Conservation (phyloP, 2,113 vertebrate species). For the Onychostoma macrolepis region DNA sequence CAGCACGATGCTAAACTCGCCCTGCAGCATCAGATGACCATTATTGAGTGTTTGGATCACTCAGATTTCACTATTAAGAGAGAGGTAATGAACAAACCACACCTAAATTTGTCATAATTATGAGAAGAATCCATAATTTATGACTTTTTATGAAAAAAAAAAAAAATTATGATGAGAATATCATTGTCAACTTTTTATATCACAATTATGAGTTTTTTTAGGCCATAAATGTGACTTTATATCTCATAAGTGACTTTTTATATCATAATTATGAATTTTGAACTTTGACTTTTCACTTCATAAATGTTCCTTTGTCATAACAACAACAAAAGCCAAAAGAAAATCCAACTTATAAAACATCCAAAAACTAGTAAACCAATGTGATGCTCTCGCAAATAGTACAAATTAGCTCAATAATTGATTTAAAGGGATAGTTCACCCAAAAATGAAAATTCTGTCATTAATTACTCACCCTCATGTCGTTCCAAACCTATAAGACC, state of each 20-base stretch:
- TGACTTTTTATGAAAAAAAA: neutral
- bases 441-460: too few species aligned
- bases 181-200: too few species aligned
- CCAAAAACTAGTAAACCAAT: neutral
- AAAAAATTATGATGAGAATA: neutral
- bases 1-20: slow-evolving; percentile 94
- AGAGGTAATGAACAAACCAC: slow-evolving; percentile 75
- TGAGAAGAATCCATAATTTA: neutral
- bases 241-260: neutral
- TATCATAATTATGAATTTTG: neutral
- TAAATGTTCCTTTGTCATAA: neutral
- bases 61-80: slow-evolving; percentile 94
- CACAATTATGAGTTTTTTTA: too few species aligned
- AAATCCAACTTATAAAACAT: neutral
- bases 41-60: slow-evolving; percentile 96
- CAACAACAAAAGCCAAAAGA: neutral
- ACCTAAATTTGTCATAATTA: neutral
- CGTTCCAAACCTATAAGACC: too few species aligned
- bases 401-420: too few species aligned
- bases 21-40: slow-evolving; percentile 97
- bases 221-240: neutral
- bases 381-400: neutral
- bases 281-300: neutral
- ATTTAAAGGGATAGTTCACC: too few species aligned
- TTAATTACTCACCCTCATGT: too few species aligned